phyloP scores from a whole-genome alignment of 2,113 vertebrate genomes.

The Prolemur simus region DNA sequence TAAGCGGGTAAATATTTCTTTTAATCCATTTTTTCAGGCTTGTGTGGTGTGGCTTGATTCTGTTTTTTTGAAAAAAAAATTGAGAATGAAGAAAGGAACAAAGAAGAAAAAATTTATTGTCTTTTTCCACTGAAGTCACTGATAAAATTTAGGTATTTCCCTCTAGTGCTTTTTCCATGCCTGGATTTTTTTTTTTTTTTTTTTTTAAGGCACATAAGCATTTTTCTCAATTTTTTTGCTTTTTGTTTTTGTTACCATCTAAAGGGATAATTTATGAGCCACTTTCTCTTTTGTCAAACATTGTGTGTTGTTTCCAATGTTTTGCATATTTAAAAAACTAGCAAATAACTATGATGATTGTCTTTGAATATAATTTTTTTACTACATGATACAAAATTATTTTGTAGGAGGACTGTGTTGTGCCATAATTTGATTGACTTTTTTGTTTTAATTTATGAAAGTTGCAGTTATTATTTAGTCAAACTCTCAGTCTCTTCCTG shows the following conservation, averaged over 20 bases:
- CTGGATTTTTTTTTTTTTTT: neutral
- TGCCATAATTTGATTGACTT: neutral
- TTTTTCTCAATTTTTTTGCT: neutral
- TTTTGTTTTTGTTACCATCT: neutral
- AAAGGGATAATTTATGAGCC: neutral
- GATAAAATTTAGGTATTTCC: neutral
- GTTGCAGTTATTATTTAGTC: neutral
- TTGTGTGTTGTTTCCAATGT: neutral
- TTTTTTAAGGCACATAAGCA: neutral
- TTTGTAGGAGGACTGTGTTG: neutral
- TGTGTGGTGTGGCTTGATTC: neutral
- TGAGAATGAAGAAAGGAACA: neutral
- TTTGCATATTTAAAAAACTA: neutral
- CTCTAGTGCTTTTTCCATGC: neutral
- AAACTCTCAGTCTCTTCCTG: neutral
- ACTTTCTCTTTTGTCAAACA: neutral
- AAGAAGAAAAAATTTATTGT: neutral
- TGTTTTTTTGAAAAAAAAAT: neutral
- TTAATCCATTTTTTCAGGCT: neutral
- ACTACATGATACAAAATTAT: neutral
- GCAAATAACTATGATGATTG: neutral
- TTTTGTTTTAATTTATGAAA: neutral
- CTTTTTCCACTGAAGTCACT: neutral
- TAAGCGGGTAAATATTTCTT: conserved; percentile 87
- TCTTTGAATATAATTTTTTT: neutral